These are phyloP conservation scores for Catocala sponsa DNA, from an alignment of 2,888 invertebrate genomes.

Conservation along the genomic window DNA sequence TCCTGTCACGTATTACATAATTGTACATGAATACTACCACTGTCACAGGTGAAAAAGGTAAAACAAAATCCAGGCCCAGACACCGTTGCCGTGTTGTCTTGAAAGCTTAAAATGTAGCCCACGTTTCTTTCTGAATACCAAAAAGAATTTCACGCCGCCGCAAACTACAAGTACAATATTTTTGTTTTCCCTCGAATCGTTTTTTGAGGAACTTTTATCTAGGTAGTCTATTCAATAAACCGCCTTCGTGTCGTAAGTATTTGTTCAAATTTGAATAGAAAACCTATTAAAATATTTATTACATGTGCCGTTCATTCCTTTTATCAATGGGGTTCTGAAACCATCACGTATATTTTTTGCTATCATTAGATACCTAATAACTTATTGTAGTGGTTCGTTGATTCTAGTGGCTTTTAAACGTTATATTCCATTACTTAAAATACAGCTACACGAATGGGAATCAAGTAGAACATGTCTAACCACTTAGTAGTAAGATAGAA, in stretches of 20 bases:
- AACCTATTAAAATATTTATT: no score
- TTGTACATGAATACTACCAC: conserved; percentile 16
- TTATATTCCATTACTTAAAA: no score
- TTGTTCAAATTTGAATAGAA: no score
- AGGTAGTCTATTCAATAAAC: conserved; percentile 5
- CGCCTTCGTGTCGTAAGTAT: neutral
- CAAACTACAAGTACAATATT: conserved; percentile 13
- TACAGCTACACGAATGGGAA: no score
- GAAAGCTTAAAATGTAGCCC: conserved; percentile 18
- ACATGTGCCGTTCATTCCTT: no score
- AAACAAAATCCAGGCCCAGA: conserved; percentile 18
- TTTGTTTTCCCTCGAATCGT: conserved; percentile 14
- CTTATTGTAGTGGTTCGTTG: no score
- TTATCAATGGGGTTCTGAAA: no score
- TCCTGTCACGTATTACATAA: conserved; percentile 18
- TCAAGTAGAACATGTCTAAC: no score
- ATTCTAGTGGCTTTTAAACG: no score
- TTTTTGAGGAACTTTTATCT: conserved; percentile 2
- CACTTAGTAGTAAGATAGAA: no score
- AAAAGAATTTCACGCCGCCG: conserved; percentile 25
- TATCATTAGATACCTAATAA: no score
- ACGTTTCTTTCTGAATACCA: conserved; percentile 24
- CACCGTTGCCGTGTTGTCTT: conserved; percentile 12
- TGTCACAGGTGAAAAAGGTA: conserved; percentile 26
- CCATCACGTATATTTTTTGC: no score